Conservation (phyloP, 23 tunicate genomes). For the Styela clava region DNA sequence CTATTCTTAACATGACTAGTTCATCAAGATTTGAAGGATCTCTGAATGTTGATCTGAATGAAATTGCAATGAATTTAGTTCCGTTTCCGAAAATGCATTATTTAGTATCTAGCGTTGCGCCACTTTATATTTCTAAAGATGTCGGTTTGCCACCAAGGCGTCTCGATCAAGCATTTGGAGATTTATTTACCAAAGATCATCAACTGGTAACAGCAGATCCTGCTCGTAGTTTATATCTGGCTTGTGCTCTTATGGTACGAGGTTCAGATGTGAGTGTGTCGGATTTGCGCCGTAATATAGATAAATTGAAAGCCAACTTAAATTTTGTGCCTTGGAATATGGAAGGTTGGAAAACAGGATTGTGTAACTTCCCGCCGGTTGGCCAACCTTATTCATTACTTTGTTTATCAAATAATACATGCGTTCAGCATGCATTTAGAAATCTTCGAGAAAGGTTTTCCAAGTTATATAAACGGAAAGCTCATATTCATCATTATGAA, state of each 20-base stretch:
- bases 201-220: conserved; percentile 82
- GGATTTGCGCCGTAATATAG: conserved; percentile 78
- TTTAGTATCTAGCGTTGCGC: conserved; percentile 82
- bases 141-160: conserved; percentile 73
- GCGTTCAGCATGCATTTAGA: conserved; percentile 65
- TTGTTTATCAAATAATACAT: conserved; percentile 79
- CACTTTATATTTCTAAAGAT: conserved; percentile 89
- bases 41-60: conserved; percentile 97
- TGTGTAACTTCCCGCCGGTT: conserved; percentile 85
- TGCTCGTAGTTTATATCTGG: conserved; percentile 54
- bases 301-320: conserved; percentile 56
- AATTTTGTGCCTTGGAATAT: conserved; percentile 94
- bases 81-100: conserved; percentile 92
- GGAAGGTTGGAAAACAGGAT: conserved; percentile 99
- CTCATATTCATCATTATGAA: conserved; percentile 92
- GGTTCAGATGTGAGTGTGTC: conserved; percentile 88
- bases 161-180: conserved; percentile 88
- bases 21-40: conserved; percentile 95
- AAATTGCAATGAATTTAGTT: conserved; percentile 97
- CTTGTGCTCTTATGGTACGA: conserved; percentile 90
- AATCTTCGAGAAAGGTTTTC: conserved; percentile 51
- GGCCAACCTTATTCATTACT: conserved; percentile 91
- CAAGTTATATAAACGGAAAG: conserved; percentile 74
- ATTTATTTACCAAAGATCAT: conserved; percentile 65
- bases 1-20: conserved; percentile 95